A percentile compares a stretch with the other conserved stretches of the same genome.
Evolutionary conservation across 2,888 invertebrate genomes (phyloP).

Genomic region (Diabrotica balteata): DNA sequence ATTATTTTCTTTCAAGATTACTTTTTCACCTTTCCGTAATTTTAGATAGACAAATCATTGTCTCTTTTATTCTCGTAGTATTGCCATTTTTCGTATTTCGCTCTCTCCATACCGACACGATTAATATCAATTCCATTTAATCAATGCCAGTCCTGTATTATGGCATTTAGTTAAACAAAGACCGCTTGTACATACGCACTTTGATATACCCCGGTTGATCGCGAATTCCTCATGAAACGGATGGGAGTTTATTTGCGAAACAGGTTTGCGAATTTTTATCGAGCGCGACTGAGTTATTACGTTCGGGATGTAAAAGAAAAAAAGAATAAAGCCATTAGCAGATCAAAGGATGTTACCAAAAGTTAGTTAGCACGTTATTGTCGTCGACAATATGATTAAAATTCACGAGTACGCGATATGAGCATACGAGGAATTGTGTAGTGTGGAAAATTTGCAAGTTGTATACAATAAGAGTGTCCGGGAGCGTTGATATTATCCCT

Average conservation of each 20-base stretch:
- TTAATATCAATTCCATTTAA: too few species aligned
- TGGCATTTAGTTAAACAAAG: slow-evolving; percentile 26
- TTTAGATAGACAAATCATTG: too few species aligned
- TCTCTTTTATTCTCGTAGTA: too few species aligned
- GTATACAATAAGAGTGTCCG: too few species aligned
- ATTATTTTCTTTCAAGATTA: too few species aligned
- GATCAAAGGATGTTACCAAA: slow-evolving; percentile 2
- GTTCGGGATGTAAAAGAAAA: background rate
- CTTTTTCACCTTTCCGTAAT: too few species aligned
- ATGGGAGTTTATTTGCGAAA: slow-evolving; percentile 38
- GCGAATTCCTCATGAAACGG: slow-evolving; percentile 37
- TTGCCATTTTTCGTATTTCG: too few species aligned
- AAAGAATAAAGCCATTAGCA: slow-evolving; percentile 1
- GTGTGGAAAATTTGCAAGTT: background rate
- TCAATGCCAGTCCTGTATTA: slow-evolving; percentile 15
- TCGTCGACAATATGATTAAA: too few species aligned
- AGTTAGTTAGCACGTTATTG: too few species aligned
- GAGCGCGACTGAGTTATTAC: slow-evolving; percentile 22
- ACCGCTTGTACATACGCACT: slow-evolving; percentile 27
- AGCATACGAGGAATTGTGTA: background rate
- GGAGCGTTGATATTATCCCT: too few species aligned
- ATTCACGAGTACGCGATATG: too few species aligned
- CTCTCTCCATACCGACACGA: too few species aligned
- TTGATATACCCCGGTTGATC: slow-evolving; percentile 27
- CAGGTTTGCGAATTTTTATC: slow-evolving; percentile 37